phyloP scores from a whole-genome alignment of 1,140 invertebrate species.

The Drosophila albomicans region DNA sequence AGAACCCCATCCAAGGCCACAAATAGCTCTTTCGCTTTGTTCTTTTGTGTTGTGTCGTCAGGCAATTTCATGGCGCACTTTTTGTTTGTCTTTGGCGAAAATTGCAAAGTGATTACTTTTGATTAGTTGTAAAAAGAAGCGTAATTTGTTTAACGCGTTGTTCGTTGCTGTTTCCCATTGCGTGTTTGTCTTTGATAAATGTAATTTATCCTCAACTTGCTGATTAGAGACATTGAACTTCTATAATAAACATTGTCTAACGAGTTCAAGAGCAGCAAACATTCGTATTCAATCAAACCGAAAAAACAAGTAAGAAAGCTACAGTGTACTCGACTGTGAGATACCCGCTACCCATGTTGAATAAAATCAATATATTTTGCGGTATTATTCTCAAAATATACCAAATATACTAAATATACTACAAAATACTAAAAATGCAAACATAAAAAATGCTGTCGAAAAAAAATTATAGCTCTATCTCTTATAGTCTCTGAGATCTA shows the following conservation, averaged over 20 bases:
- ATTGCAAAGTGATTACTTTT: constrained; percentile 83
- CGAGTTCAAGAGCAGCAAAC: constrained; percentile 36
- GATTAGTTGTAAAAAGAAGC: constrained; percentile 82
- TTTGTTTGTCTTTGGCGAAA: constrained; percentile 77
- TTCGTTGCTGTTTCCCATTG: constrained; percentile 19
- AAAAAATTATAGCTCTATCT: too few relatives aligned
- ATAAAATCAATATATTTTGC: too few relatives aligned
- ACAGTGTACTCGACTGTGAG: too few relatives aligned
- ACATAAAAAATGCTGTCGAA: too few relatives aligned
- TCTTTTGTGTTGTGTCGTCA: constrained; percentile 46
- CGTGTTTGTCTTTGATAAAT: constrained; percentile 72
- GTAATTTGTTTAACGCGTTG: constrained; percentile 78
- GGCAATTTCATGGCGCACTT: constrained; percentile 63
- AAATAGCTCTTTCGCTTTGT: constrained; percentile 51
- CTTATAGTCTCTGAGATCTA: too few relatives aligned
- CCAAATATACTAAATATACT: too few relatives aligned
- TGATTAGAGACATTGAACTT: constrained; percentile 68
- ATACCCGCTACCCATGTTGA: too few relatives aligned
- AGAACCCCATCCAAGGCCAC: background rate
- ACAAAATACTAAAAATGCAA: too few relatives aligned
- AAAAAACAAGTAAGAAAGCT: too few relatives aligned
- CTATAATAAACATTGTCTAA: constrained; percentile 46
- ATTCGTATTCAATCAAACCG: background rate
- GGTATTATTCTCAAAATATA: too few relatives aligned
- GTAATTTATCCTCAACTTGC: constrained; percentile 67